These are phyloP conservation scores for Teleogryllus occipitalis DNA, from an alignment of 1,140 invertebrate genomes.

Conservation along the genomic window DNA sequence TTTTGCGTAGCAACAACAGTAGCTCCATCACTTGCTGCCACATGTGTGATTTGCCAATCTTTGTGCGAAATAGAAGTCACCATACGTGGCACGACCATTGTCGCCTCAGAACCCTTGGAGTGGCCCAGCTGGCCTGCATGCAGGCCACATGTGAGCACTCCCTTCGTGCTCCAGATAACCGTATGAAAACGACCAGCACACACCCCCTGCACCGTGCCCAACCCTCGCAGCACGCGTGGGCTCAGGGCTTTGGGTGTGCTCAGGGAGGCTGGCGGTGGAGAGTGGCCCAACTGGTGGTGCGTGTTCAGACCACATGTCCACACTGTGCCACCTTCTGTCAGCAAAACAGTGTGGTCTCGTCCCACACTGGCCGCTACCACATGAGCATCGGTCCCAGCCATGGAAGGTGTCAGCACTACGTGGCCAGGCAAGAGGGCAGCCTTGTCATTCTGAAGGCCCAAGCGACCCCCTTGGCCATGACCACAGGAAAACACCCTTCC, in stretches of 20 bases:
- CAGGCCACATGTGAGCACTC: slow-evolving; percentile 57
- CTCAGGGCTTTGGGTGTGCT: slow-evolving; percentile 42
- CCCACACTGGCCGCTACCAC: slow-evolving; percentile 38
- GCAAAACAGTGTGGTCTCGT: slow-evolving; percentile 56
- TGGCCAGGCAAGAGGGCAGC: slow-evolving; percentile 44
- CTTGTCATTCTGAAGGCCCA: slow-evolving; percentile 53
- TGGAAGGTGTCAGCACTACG: slow-evolving; percentile 29
- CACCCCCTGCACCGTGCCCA: slow-evolving; percentile 37
- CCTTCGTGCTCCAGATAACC: slow-evolving; percentile 50
- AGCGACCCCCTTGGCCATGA: slow-evolving; percentile 59
- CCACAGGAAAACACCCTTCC: slow-evolving; percentile 60
- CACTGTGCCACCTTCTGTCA: slow-evolving; percentile 48
- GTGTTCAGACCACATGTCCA: slow-evolving; percentile 57
- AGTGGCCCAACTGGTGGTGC: slow-evolving; percentile 52
- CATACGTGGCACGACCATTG: slow-evolving; percentile 18
- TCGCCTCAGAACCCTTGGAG: slow-evolving; percentile 19
- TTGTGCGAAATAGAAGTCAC: slow-evolving; percentile 37
- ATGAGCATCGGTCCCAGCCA: slow-evolving; percentile 31
- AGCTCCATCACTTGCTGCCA: slow-evolving; percentile 56
- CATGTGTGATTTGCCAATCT: slow-evolving; percentile 35
- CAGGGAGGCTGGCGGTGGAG: slow-evolving; percentile 41
- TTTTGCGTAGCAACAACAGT: slow-evolving; percentile 47
- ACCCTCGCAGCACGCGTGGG: slow-evolving; percentile 27
- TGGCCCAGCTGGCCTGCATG: slow-evolving; percentile 66
- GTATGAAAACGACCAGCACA: slow-evolving; percentile 56